phyloP scores from a whole-genome alignment of 2,797 vertebrate genomes.

The Oreortyx pictus region DNA sequence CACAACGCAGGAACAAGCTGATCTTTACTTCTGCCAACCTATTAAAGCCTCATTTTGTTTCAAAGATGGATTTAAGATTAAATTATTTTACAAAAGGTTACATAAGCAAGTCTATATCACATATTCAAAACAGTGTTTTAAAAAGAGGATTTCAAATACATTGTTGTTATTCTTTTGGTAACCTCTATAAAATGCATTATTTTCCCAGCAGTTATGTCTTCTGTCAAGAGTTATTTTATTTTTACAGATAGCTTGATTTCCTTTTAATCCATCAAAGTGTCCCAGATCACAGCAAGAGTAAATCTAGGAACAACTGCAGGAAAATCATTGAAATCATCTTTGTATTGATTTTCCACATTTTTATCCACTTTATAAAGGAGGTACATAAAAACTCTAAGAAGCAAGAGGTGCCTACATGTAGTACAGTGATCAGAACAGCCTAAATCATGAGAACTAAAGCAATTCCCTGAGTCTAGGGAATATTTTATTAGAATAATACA shows the following conservation, averaged over 20 bases:
- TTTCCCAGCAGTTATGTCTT: not conserved
- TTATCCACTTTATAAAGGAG: not conserved
- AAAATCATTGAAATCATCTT: not conserved
- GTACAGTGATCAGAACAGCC: not conserved
- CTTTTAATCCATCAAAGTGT: not conserved
- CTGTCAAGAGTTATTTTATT: not conserved
- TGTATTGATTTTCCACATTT: not conserved
- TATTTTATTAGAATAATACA: not conserved
- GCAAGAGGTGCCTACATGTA: not conserved
- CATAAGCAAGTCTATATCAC: not conserved
- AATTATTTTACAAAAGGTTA: not conserved
- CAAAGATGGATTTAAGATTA: not conserved
- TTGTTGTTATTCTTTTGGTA: not conserved
- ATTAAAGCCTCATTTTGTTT: not conserved
- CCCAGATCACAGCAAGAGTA: not conserved
- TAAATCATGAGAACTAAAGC: not conserved
- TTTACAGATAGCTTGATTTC: not conserved
- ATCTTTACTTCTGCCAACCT: not conserved
- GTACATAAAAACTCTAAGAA: not conserved
- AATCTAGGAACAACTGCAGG: not conserved
- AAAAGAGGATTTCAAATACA: not conserved
- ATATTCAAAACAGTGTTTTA: not conserved
- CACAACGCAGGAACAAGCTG: not conserved
- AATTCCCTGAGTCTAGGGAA: not conserved
- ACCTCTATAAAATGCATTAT: not conserved